Evolutionary conservation across 1,140 invertebrate genomes (phyloP), one percentile per base, ranked within the genome.

Genomic region (Phortica variegata): DNA sequence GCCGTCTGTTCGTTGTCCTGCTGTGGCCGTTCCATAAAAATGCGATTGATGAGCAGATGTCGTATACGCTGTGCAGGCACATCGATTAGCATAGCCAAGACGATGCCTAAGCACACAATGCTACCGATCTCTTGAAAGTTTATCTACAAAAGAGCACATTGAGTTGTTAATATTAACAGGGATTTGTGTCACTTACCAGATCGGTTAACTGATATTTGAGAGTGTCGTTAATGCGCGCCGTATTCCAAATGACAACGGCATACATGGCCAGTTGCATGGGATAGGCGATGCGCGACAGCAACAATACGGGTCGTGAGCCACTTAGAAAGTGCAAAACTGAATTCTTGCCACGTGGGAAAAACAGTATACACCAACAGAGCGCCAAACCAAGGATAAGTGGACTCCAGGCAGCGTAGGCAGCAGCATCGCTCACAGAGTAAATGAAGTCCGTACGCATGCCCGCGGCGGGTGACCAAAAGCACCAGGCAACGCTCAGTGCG

Each of bases 381-480:
- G 80, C 79, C 3, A 85, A 38, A 6, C 83, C 78, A 49, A 83
- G 82, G 1, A 82, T 74, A n/a, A 87, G 72, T 10, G 86, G 85
- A 47, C 82, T 80, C 53, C 85, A 75, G 2, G 85, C 81, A 6
- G 82, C 79, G 56, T 87, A 89, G 40, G 84, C 77, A 19, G 85
- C 81, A 0, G 83, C 82, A 38, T 85, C 84, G 21, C 78, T 73
- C 1, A 77, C 75, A 43, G 81, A 79, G 66, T 87, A 87, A 15
- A 80, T 74, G 56, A 84, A 87, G 54, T 82, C 79, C 33, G 79
- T 78, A 13, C 73, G 78, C 10, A 84, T 80, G 13, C 82, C 73
- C 47, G 79, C 78, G 51, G 78, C 78, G 3, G 84, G 83, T 21
- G 81, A 82, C 76, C 84, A 83, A 56, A 84, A 76, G 42, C 84